phyloP scores from a whole-genome alignment of 2,113 vertebrate genomes.

The Halcyon malimbica region DNA sequence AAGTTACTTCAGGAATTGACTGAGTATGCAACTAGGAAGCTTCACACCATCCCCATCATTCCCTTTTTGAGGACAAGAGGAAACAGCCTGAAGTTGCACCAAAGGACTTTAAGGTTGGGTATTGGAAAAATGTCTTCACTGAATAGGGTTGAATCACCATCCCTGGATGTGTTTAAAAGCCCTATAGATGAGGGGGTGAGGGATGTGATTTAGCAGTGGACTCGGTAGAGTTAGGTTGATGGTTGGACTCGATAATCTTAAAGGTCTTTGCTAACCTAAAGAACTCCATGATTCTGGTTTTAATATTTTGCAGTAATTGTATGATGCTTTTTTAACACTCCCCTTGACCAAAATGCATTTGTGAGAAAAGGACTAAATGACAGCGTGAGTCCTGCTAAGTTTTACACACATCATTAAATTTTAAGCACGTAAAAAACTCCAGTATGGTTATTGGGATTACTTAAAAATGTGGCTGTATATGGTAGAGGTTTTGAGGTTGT shows the following conservation, averaged over 20 bases:
- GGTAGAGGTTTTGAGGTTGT: not conserved
- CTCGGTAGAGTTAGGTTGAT: not conserved
- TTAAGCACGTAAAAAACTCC: not conserved
- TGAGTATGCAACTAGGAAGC: not conserved
- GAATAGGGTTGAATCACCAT: not conserved
- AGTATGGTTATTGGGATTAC: accelerated
- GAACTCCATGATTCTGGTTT: not conserved
- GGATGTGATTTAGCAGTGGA: not conserved
- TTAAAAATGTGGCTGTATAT: not conserved
- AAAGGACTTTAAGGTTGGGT: not conserved
- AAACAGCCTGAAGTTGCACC: not conserved
- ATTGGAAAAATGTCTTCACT: not conserved
- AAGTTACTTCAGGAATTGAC: not conserved
- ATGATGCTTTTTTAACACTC: not conserved
- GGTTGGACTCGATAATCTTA: not conserved
- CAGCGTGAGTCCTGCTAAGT: not conserved
- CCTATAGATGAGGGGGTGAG: not conserved
- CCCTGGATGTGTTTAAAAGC: not conserved
- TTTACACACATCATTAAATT: not conserved
- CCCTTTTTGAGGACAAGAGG: not conserved
- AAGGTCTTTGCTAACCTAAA: not conserved
- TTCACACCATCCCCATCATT: accelerated
- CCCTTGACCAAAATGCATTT: not conserved
- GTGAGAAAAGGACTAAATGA: not conserved
- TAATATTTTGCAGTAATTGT: not conserved